Conservation (phyloP, 2,797 vertebrate genomes). For the Heteromormyrus szaboi region DNA sequence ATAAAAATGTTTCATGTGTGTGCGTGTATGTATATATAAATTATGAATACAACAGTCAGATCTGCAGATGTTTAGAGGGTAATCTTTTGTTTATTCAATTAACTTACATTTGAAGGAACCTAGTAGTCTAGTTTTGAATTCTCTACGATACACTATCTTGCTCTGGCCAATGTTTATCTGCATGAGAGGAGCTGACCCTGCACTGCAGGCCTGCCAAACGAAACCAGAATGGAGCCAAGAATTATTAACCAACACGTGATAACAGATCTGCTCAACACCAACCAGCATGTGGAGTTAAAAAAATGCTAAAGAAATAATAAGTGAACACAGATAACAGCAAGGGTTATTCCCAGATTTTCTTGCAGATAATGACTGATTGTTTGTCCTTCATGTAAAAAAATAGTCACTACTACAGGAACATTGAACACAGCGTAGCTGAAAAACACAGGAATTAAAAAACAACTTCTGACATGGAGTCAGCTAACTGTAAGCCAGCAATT, state of each 20-base stretch:
- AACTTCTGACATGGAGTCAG: not conserved
- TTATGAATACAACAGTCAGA: not conserved
- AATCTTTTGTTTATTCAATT: not conserved
- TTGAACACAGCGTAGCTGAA: not conserved
- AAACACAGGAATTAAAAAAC: not conserved
- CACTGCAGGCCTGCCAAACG: conserved; percentile 8
- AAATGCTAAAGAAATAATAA: not conserved
- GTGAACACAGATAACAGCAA: not conserved
- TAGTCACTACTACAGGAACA: not conserved
- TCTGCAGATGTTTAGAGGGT: not conserved
- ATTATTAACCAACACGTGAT: not conserved
- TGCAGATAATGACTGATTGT: not conserved
- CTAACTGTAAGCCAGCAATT: not conserved
- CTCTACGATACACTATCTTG: not conserved
- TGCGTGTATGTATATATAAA: not conserved
- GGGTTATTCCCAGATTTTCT: not conserved
- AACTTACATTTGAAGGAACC: not conserved
- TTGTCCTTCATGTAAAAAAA: not conserved
- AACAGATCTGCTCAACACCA: conserved; percentile 9
- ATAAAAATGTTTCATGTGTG: not conserved
- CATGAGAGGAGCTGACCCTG: not conserved
- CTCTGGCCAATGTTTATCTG: conserved; percentile 2
- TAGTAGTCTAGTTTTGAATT: not conserved
- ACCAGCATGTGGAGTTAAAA: not conserved
- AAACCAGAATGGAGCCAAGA: conserved; percentile 18